Evolutionary conservation across 2,113 vertebrate species (phyloP), one percentile per base, ranked within the genome.

Genomic region (Illadopsis cleaveri): DNA sequence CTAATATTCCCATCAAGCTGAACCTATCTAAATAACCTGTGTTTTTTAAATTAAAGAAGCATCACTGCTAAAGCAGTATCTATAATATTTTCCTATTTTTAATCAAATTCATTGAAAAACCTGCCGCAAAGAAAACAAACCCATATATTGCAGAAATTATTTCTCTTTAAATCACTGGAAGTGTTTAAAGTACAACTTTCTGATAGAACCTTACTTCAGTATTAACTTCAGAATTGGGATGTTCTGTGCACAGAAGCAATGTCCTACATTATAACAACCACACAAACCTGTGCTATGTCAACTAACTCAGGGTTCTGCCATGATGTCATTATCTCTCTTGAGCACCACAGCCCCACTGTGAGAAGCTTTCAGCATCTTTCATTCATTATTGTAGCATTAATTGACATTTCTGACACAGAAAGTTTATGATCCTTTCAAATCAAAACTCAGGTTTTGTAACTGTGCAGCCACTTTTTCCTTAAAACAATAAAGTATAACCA

Each of bases 61-160:
- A 75, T 50, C 48, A 40, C 24, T 68, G 24, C 21, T 45, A 44
- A 69, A 60, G 18, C 8, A 79, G 7, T 4, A 48, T 12, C 37
- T 48, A 7, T 21, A 48, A 4, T 30, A 66, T 19, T 64, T 47
- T 77, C 25, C 2, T 5, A 33, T 24, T 27, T 65, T 57, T 14
- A 12, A 81, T 25, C 10, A 61, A 72, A 54, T 44, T 38, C 6
- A 45, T 54, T 31, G 4, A 81, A 44, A 51, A 90, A 42, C 5
- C 38, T 58, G 15, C 15, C 35, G 45, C 25, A 30, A 44, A 48
- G 6, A 24, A 75, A 68, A 77, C 4, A 45, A 48, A 54, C 3
- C 6, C n/a, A 20, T 11, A 3, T 18, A 45, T 22, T 62, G 40
- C 1, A 35, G 35, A 44, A 47, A 11, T 2, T 2, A 2, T 21